Evolutionary conservation across 1,140 invertebrate genomes (phyloP), one percentile per base, ranked within the genome.

Genomic region (Paralvinella palmiformis): DNA sequence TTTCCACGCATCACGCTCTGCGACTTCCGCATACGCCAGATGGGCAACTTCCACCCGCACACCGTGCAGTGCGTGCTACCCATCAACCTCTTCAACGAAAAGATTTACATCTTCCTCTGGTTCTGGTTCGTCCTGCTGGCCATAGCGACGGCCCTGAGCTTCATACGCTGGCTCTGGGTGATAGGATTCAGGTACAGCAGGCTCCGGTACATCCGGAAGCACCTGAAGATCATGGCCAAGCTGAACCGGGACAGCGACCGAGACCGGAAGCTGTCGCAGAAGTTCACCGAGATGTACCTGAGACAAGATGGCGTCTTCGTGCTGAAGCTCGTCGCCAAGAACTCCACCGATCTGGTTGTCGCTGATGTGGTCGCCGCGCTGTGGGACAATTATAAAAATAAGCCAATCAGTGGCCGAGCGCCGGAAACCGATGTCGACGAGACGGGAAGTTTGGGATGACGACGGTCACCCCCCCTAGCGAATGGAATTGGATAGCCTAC

Each of bases 61-160:
- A 84, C 82, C 45, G 82, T 83, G 48, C 83, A 84, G 66, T 84
- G 83, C 69, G 82, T 83, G 20, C 81, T 84, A 33, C 84, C 84
- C 63, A 83, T 84, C 52, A 84, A 85, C 67, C 76, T 84, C 33
- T 84, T 84, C 71, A 84, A 84, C 67, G 83, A 84, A 68, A 84
- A 84, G 70, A 83, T 84, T 24, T 84, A 84, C 69, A 79, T 84
- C 61, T 83, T 84, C 65, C 71, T 85, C 41, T 84, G 83, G 83
- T 84, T 84, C 71, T 84, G 83, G 83, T 79, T 84, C 45, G 81
- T 84, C 27, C 81, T 84, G 69, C 79, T 84, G 10, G 77, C 81
- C 52, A 67, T 79, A 17, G 74, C 83, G 20, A 81, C 83, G 5
- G 72, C 79, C 59, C 78, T 82, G 64, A 78, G 73, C 63, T 75